Percentiles rank a stretch among this genome's conserved stretches.
Conservation (phyloP, 2,113 vertebrate species). For the cattle (Bos taurus) region DNA sequence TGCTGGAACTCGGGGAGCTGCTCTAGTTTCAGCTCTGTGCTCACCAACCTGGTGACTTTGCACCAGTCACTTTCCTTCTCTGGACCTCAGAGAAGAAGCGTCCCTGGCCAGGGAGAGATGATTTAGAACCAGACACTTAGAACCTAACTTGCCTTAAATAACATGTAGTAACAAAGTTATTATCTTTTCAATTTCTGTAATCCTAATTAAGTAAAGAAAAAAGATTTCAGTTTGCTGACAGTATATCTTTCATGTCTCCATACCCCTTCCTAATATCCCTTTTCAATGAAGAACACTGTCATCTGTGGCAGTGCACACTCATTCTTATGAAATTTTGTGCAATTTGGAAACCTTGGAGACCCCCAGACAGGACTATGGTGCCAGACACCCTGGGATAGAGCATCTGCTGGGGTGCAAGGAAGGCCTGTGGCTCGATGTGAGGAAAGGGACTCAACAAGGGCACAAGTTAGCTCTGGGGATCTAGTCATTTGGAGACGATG, state of each 20-base stretch:
- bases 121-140: background rate
- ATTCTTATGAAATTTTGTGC: background rate
- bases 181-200: background rate
- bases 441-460: background rate
- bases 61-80: background rate
- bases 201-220: background rate
- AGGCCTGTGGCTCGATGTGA: background rate
- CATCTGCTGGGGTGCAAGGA: background rate
- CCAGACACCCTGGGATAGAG: background rate
- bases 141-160: background rate
- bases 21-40: background rate
- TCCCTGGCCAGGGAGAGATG: background rate
- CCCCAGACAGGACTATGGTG: background rate
- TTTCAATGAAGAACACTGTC: background rate
- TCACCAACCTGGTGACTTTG: background rate
- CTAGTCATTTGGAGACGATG: background rate
- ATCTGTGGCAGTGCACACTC: too few species aligned
- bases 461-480: background rate
- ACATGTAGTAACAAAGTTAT: background rate
- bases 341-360: background rate
- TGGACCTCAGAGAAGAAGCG: background rate
- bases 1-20: fast-evolving
- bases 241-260: background rate
- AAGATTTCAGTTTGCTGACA: background rate
- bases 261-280: background rate